phyloP scores from a whole-genome alignment of 2,113 vertebrate genomes.

The Podilymbus podiceps region DNA sequence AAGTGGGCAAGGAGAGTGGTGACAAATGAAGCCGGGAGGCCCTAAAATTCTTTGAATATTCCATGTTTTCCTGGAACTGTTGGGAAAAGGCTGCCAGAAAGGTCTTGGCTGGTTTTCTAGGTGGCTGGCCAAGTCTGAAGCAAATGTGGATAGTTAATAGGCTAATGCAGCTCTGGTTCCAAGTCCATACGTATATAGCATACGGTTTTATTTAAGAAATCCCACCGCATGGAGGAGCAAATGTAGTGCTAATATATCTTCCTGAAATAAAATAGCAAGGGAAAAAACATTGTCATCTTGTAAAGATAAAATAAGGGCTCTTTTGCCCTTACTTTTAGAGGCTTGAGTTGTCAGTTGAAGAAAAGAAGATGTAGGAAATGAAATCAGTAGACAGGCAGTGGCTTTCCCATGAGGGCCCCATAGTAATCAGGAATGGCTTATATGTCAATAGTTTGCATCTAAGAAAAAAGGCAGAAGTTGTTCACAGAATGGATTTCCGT shows the following conservation, averaged over 20 bases:
- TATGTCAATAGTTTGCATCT: conserved; percentile 26
- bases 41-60: conserved; percentile 50
- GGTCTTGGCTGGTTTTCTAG: conserved; percentile 56
- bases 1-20: conserved; percentile 49
- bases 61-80: conserved; percentile 66
- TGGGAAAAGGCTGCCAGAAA: conserved; percentile 44
- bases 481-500: conserved; percentile 53
- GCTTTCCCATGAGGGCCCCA: conserved; percentile 53
- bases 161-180: neutral
- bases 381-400: conserved; percentile 55
- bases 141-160: conserved; percentile 34
- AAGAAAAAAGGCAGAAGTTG: conserved; percentile 39
- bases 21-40: conserved; percentile 42
- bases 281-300: neutral
- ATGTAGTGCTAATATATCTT: neutral
- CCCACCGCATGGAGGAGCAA: conserved; percentile 51
- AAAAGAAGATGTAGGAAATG: conserved; percentile 32
- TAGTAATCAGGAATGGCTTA: conserved; percentile 53
- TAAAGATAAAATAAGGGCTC: neutral
- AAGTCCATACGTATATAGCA: neutral
- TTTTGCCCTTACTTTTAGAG: conserved; percentile 27
- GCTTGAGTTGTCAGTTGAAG: conserved; percentile 1
- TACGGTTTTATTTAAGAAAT: conserved; percentile 50
- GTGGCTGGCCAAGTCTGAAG: conserved; percentile 58
- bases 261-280: conserved; percentile 18